A percentile compares a stretch with the other conserved stretches of the same genome.
These are phyloP conservation scores for Drosophila paranaensis DNA, from an alignment of 2,888 invertebrate genomes.

Conservation along the genomic window DNA sequence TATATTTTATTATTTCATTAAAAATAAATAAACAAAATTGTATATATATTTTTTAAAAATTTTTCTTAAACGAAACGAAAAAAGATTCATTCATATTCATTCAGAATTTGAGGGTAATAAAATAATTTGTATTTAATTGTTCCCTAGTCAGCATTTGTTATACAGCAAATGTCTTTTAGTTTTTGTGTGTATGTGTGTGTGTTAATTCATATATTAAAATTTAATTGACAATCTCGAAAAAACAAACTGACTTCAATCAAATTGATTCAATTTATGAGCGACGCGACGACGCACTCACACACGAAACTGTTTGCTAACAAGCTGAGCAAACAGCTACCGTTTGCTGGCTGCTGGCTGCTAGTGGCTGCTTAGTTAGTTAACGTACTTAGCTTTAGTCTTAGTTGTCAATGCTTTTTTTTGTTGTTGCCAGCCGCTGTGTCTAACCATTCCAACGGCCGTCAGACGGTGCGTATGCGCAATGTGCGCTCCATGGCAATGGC, in stretches of 20 bases:
- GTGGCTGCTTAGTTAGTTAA: slow-evolving; percentile 43
- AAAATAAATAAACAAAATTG: background rate
- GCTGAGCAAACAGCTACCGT: slow-evolving; percentile 61
- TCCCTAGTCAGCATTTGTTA: background rate
- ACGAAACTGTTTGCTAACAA: slow-evolving; percentile 55
- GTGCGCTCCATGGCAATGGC: slow-evolving; percentile 56
- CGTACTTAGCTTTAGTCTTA: slow-evolving; percentile 42
- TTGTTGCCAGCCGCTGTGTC: slow-evolving; percentile 16
- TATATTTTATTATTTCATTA: background rate
- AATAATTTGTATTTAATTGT: background rate
- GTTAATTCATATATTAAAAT: slow-evolving; percentile 7
- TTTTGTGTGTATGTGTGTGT: background rate
- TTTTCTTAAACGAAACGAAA: background rate
- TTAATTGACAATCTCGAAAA: slow-evolving; percentile 9
- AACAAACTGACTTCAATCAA: slow-evolving; percentile 36
- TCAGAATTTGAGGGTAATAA: background rate
- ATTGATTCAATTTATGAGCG: slow-evolving; percentile 46
- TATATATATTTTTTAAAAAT: background rate
- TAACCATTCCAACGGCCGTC: slow-evolving; percentile 57
- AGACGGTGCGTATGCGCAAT: slow-evolving; percentile 70
- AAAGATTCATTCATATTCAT: background rate
- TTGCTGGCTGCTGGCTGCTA: slow-evolving; percentile 44
- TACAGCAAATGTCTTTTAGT: background rate
- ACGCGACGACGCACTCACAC: slow-evolving; percentile 3
- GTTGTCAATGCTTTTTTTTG: slow-evolving; percentile 3